Evolutionary conservation across 2,888 invertebrate genomes (phyloP).

Genomic region (Pyrrhosoma nymphula): DNA sequence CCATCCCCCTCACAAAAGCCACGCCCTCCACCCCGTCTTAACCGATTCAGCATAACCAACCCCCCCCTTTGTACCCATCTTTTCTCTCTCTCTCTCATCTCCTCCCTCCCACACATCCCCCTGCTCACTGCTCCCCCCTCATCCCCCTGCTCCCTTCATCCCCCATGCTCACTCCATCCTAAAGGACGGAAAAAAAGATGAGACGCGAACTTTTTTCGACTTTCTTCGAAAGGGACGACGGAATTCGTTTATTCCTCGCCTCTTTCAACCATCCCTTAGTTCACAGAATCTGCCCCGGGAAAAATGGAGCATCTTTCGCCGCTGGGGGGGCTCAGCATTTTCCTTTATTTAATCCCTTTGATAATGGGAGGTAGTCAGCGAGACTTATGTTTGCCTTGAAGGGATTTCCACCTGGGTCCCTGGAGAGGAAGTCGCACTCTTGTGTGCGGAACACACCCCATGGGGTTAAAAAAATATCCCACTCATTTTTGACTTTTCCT

Average conservation of each 20-base stretch:
- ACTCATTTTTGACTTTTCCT: too few species aligned
- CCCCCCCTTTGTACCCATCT: too few species aligned
- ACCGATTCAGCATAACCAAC: too few species aligned
- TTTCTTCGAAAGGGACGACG: not conserved
- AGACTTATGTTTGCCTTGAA: not conserved
- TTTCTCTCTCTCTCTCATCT: too few species aligned
- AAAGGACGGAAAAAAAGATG: not conserved
- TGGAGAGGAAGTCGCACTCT: too few species aligned
- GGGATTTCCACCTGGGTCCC: too few species aligned
- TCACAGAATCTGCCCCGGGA: not conserved
- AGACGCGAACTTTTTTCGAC: not conserved
- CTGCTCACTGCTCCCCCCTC: too few species aligned
- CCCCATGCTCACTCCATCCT: not conserved
- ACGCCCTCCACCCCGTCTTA: too few species aligned
- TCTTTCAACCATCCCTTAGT: not conserved
- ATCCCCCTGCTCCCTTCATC: not conserved
- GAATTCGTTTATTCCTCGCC: not conserved
- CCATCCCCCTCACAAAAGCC: not conserved
- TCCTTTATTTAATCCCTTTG: not conserved
- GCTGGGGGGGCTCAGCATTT: not conserved
- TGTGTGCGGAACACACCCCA: too few species aligned
- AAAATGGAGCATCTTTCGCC: not conserved
- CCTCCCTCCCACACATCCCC: too few species aligned
- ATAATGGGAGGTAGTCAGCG: not conserved
- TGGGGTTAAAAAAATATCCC: too few species aligned